Evolutionary conservation across 2,113 vertebrate species (phyloP).

Genomic region (Dascyllus trimaculatus): DNA sequence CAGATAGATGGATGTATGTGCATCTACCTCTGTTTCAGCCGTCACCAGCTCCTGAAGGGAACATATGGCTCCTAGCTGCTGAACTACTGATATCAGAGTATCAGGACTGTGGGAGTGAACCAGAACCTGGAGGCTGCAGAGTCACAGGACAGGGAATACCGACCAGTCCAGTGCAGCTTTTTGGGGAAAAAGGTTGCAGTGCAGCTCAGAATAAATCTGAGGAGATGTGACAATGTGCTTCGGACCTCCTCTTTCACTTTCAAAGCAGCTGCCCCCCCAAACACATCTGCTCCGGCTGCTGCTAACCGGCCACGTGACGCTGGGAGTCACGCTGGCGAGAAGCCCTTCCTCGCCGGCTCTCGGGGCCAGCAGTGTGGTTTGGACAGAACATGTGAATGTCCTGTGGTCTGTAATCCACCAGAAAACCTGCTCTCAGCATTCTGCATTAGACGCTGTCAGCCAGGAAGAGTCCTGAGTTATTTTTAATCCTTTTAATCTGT

Average conservation of each 20-base stretch:
- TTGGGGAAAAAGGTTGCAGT: no score
- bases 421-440: constrained; percentile 46
- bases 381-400: constrained; percentile 46
- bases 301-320: constrained; percentile 50
- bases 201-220: neutral
- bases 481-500: constrained; percentile 54
- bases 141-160: no score
- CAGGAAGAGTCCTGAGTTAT: constrained; percentile 36
- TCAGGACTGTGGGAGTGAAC: no score
- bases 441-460: constrained; percentile 2
- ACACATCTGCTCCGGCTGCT: constrained; percentile 35
- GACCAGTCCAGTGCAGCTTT: no score
- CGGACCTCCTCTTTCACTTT: constrained; percentile 15
- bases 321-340: constrained; percentile 57
- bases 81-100: no score
- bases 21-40: no score
- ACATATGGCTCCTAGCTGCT: no score
- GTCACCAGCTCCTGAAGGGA: no score
- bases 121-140: no score
- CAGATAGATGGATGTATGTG: no score
- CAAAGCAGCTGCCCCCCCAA: neutral
- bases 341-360: constrained; percentile 46
- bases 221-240: neutral
- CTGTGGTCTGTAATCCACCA: constrained; percentile 52
- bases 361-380: constrained; percentile 53